Base-by-base conservation (phyloP, 2,797 vertebrate genomes). In the Synanceia verrucosa region DNA sequence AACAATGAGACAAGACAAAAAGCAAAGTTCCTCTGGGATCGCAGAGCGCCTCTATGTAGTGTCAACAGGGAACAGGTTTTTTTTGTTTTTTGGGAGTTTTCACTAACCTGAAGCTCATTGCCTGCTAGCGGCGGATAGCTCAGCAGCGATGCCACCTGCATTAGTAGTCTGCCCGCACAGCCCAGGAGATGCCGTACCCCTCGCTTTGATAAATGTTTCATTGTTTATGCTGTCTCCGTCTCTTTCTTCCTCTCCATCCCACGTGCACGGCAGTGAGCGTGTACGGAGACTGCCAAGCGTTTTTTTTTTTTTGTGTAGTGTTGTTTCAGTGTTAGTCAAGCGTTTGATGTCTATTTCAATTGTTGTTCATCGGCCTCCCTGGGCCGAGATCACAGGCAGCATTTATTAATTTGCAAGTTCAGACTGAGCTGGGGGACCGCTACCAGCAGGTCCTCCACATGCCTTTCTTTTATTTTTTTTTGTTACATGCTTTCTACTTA, bases 201-300 rank as follows among this genome's bases (percentile, higher is more conserved):
- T 46, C 41, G 21, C 78, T 86, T 83, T 89, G 88, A 88, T 88
- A 74, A 87, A 90, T 90, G 78, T 88, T 83, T 91, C 73, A 81
- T 86, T 76, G 68, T 83, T 80, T 70, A 74, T 60, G 63, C 66
- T 36, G 44, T 81, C 62, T 87, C 65, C 23, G 19, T 79, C 62
- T 86, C 24, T 79, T 50, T 73, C 44, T 69, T 57, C 39, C 33
- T 66, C 70, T 60, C 51, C 41, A 7, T 76, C 65, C 46, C 44
- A 21, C 60, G 47, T 41, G 52, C 68, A 53, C 56, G 16, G 47
- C n/a, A 44, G 37, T 46, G 63, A 73, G 55, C 12, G 44, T 63
- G 71, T 58, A 80, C 16, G 9, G 79, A 77, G 53, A 47, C 66
- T 5, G 36, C 60, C 47, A 1, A 63, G 73, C 44, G 28, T 79